These are phyloP conservation scores for Drosophila imparisetae DNA, from an alignment of 2,888 invertebrate species.

Conservation along the genomic window DNA sequence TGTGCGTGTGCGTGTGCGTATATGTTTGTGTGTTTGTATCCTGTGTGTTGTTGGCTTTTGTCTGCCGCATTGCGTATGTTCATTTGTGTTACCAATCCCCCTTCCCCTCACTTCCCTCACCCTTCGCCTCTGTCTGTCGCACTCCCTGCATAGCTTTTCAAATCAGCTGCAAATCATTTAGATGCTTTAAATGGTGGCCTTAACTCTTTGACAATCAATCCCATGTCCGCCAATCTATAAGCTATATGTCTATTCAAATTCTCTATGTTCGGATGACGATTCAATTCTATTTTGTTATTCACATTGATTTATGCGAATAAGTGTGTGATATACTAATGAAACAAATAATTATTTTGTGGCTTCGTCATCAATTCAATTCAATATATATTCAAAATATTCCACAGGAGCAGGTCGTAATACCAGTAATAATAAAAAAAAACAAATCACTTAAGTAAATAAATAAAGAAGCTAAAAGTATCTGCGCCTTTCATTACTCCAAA, in stretches of 20 bases:
- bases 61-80: conserved; percentile 77
- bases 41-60: conserved; percentile 66
- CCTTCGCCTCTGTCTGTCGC: conserved; percentile 11
- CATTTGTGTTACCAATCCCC: conserved; percentile 61
- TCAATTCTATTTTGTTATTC: background rate
- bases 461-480: background rate
- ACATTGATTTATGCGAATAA: background rate
- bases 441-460: background rate
- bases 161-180: conserved; percentile 62
- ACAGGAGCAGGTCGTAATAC: background rate
- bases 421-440: background rate
- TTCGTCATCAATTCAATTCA: background rate
- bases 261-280: background rate
- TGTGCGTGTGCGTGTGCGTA: conserved; percentile 7
- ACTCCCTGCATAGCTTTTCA: conserved; percentile 46
- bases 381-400: no score
- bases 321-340: background rate
- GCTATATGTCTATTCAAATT: conserved; percentile 10
- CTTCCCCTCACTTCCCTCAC: conserved; percentile 1
- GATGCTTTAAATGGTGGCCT: conserved; percentile 55
- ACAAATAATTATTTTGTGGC: background rate
- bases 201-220: conserved; percentile 28
- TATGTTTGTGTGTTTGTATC: conserved; percentile 16
- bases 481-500: background rate
- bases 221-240: conserved; percentile 24